phyloP scores from a whole-genome alignment of 2,113 vertebrate genomes.

The Neolamprologus sp. region DNA sequence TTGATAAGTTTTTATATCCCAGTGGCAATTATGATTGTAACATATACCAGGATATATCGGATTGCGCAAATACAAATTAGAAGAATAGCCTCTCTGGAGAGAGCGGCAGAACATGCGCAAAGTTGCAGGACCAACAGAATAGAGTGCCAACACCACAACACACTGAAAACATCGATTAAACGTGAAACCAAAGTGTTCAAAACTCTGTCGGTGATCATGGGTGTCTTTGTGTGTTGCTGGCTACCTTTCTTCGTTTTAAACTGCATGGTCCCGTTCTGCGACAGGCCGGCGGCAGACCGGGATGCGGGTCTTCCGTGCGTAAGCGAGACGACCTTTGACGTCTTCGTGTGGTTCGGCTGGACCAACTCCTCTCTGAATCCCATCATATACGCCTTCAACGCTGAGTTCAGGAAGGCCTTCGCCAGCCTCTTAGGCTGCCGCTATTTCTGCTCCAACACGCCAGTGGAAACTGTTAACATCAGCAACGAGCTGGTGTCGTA shows the following conservation, averaged over 20 bases:
- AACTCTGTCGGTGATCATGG: constrained; percentile 91
- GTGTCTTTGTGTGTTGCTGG: constrained; percentile 96
- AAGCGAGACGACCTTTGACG: constrained; percentile 89
- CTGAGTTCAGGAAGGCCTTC: constrained; percentile 90
- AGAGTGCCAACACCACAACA: constrained; percentile 74
- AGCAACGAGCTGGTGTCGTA: constrained; percentile 90
- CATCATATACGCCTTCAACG: constrained; percentile 92
- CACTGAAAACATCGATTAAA: constrained; percentile 80
- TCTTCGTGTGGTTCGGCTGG: constrained; percentile 98
- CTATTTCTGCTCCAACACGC: constrained; percentile 75
- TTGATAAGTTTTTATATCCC: constrained; percentile 96
- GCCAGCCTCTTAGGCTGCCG: constrained; percentile 84
- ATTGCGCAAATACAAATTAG: constrained; percentile 90
- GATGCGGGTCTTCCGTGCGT: constrained; percentile 80
- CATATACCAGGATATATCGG: constrained; percentile 90
- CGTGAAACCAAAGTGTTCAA: constrained; percentile 93
- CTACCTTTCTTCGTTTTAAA: constrained; percentile 92
- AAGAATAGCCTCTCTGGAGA: constrained; percentile 84
- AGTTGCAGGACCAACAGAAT: constrained; percentile 75
- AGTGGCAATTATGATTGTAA: constrained; percentile 91
- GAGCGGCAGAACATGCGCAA: constrained; percentile 84
- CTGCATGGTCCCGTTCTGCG: constrained; percentile 91
- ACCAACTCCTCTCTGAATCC: constrained; percentile 94
- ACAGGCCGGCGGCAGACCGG: constrained; percentile 57
- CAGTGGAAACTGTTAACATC: constrained; percentile 84